Evolutionary conservation across 2,797 vertebrate species (phyloP), one percentile per base, ranked within the genome.

Genomic region (Epinephelus awoara): DNA sequence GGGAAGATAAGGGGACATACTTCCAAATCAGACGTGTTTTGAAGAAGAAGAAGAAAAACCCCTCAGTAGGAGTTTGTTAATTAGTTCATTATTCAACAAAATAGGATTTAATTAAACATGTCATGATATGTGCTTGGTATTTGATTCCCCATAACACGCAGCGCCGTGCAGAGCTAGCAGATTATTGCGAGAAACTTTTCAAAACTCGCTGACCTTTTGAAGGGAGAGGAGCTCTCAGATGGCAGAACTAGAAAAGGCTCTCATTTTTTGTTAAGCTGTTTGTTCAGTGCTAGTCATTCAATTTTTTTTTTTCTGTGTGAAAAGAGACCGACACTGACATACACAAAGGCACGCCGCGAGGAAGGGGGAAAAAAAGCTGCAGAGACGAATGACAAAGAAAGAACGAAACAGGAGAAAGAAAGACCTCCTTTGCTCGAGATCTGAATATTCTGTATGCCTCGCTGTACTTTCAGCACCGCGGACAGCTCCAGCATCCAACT

Each of bases 51-150:
- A 67, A 85, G 80, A 77, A 52, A 72, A 29, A 29, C 27, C 71
- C 70, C 69, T 69, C 74, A 75, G 76, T 75, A 72, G 72, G 89
- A 89, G 87, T 92, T 88, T 90, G 89, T 85, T 93, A 94, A 94
- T 94, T 91, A 87, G 82, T 92, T 93, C 83, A 88, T 92, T 92
- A 89, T 92, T 90, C 84, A 57, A 83, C 78, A 84, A 92, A 93
- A 93, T 66, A 67, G 76, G 82, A 89, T 85, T 92, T 92, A 93
- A 92, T 94, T 92, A 92, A 91, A 87, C 75, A 85, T 73, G 79
- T 65, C 79, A 86, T 90, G 85, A 92, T 92, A 90, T 87, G 72
- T 80, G 34, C 74, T 75, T 67, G 47, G 74, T 17, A 77, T 84
- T 89, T 77, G 73, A 85, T 72, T 88, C 75, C 47, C 5, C 38